These are phyloP conservation scores for Euschistus heros DNA, from an alignment of 1,140 invertebrate genomes.

Conservation along the genomic window DNA sequence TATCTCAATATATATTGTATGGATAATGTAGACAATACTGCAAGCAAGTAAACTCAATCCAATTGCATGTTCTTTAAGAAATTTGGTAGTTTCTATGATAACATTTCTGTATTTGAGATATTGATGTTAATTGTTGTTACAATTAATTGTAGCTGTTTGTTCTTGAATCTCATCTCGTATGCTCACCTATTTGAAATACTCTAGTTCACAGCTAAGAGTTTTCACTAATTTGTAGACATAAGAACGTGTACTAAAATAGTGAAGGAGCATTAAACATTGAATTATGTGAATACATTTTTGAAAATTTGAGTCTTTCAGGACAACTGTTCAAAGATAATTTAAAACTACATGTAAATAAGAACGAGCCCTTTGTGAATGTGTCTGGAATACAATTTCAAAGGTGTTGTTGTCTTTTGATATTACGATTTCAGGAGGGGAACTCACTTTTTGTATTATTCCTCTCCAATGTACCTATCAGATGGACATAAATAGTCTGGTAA, in stretches of 20 bases:
- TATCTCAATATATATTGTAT: too few relatives aligned
- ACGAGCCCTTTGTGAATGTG: background rate
- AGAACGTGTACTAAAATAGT: too few relatives aligned
- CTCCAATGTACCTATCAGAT: too few relatives aligned
- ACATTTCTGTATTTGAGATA: background rate
- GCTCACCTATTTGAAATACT: too few relatives aligned
- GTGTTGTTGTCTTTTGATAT: background rate
- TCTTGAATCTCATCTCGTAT: too few relatives aligned
- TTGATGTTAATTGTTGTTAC: too few relatives aligned
- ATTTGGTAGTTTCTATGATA: slow-evolving; percentile 16
- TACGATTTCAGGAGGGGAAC: background rate
- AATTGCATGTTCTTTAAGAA: slow-evolving; percentile 7
- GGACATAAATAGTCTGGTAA: too few relatives aligned
- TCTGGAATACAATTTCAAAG: slow-evolving; percentile 1
- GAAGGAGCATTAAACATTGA: too few relatives aligned
- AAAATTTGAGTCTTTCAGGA: slow-evolving; percentile 1
- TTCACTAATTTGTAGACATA: too few relatives aligned
- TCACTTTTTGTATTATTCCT: too few relatives aligned
- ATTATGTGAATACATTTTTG: background rate
- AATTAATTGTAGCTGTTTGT: too few relatives aligned
- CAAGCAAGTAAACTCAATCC: background rate
- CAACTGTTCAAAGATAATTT: slow-evolving; percentile 2
- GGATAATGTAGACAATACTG: background rate
- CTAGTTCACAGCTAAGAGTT: too few relatives aligned
- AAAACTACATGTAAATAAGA: background rate